Evolutionary conservation across 1,140 invertebrate genomes (phyloP), one percentile per base, ranked within the genome.

Genomic region (Zaprionus capensis): DNA sequence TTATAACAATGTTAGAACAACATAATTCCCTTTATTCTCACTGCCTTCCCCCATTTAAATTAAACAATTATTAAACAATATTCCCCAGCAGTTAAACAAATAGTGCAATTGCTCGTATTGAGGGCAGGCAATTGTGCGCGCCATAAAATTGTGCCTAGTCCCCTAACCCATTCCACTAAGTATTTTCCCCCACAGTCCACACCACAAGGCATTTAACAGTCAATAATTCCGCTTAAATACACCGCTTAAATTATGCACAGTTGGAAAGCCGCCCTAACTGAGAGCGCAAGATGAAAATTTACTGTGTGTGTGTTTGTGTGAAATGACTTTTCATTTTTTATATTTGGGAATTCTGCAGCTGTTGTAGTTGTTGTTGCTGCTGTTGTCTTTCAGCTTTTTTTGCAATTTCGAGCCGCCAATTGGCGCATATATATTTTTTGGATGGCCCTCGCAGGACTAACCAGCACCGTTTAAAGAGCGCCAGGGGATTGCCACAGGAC

Each of bases 151-250:
- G 44, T 24, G 4, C 20, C 9, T 41, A 34, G 11, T 4, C 31
- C 31, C 31, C 9, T 11, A 31, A n/a, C 12, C 62, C 28, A 24
- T 63, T 15, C 5, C 0, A 1, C 26, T 56, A 56, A 26, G 34
- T n/a, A 46, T 20, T 20, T 7, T 15, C 34, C 26, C 55, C 31
- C 20, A 22, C n/a, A 5, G 2, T 15, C n/a, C 55, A 46, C 6
- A 66, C 31, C 53, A 49, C 51, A 46, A 51, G 71, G 64, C 63
- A 77, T 80, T 88, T 78, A 57, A 64, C 77, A 83, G 77, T 66
- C 83, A 88, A 86, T 86, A 88, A 83, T 88, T 83, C 74, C 80
- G 62, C 64, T 81, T 88, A 88, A 87, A 87, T 88, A 78, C 84
- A 79, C 56, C 74, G 71, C 65, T 83, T 87, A 80, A 87, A 88